Evolutionary conservation across 2,113 vertebrate genomes (phyloP).

Genomic region (Channa argus): DNA sequence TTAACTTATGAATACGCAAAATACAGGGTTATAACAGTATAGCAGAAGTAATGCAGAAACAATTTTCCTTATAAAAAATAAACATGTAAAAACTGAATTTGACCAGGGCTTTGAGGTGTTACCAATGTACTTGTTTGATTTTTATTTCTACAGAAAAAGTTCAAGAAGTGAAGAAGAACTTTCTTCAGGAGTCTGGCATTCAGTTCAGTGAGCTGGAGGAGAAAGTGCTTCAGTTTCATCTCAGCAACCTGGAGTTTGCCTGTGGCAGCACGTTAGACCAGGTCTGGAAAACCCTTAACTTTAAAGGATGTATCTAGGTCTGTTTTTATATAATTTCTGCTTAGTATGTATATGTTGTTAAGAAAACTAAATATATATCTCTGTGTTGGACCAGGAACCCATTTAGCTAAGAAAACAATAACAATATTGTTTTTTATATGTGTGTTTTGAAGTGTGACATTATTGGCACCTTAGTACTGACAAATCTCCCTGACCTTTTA

Average conservation of each 20-base stretch:
- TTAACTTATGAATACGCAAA: no score
- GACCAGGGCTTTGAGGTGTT: neutral
- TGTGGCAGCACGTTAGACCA: slow-evolving; percentile 93
- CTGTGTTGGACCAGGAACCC: neutral
- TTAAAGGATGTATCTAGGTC: neutral
- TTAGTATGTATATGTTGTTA: neutral
- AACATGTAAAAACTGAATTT: neutral
- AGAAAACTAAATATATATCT: neutral
- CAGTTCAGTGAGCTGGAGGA: slow-evolving; percentile 95
- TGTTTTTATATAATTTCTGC: neutral
- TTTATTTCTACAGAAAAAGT: slow-evolving; percentile 89
- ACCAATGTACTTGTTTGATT: neutral
- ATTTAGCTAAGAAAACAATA: neutral
- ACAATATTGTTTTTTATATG: neutral
- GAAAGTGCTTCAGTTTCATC: slow-evolving; percentile 96
- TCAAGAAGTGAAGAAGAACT: slow-evolving; percentile 94
- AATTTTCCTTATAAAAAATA: neutral
- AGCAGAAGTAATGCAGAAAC: no score
- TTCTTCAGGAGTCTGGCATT: slow-evolving; percentile 94
- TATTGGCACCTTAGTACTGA: neutral
- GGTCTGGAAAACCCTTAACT: slow-evolving; percentile 70
- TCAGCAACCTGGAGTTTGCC: slow-evolving; percentile 96
- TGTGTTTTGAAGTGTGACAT: neutral
- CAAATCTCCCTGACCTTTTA: neutral
- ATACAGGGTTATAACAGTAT: no score